Base-by-base conservation (phyloP, 1,140 invertebrate genomes). In the Trypoxylus dichotomus region DNA sequence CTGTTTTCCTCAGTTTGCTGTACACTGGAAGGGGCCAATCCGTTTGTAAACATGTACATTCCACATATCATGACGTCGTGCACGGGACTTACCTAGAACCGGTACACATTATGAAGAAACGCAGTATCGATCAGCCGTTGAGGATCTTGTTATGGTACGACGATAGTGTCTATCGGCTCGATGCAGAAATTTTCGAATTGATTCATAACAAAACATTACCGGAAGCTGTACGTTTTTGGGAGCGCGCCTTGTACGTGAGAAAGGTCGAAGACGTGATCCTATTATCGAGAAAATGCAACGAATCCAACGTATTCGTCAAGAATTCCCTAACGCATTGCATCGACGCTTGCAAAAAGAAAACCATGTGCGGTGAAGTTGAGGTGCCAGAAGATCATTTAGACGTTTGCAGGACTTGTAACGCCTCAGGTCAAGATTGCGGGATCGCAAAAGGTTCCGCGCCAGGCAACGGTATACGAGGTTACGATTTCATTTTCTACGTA, bases 401-500 rank as follows among this genome's bases (percentile, higher is more conserved):
- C 85, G 96, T 92, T 0, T 97, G 96, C 82, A 90, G 95, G 75
- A 92, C 93, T 0, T 97, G 96, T 85, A 95, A 97, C 84, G 91
- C 91, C 29, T 93, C 93, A 0, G 96, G 95, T 0, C 93, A 94
- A 83, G 90, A 94, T 83, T 97, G 96, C 83, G 87, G 91, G 15
- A 87, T 88, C 41, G 86, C 86, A 8, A 85, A 86, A 75, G 87
- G 86, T 0, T 84, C 82, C 11, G 80, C 74, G 15, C 88, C 90
- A 1, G 89, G 92, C 74, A 83, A 79, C 76, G 81, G 97, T 0
- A 95, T 99, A 24, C 88, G 90, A 63, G 91, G 94, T 80, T 93
- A 96, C 0, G 97, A 99, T 87, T 99, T 99, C 88, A 92, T 99
- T 10, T 94, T 99, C 81, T 99, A 99, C 86, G 95, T 99, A 11